Evolutionary conservation across 2,113 vertebrate genomes (phyloP).

Genomic region (Trogon melanurus): DNA sequence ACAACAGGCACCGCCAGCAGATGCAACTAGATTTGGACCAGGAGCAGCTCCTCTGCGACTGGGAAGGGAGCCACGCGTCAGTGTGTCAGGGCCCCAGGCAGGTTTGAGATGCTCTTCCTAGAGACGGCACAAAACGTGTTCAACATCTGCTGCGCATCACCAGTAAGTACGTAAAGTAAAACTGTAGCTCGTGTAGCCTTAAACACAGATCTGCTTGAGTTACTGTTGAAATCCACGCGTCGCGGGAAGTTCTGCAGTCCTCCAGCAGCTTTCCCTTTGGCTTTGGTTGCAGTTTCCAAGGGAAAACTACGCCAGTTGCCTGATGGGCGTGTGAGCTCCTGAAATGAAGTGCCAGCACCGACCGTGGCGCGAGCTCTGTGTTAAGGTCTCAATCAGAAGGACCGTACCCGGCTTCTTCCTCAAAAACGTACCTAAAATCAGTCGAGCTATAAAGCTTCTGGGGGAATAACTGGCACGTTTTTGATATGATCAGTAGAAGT

Average conservation of each 20-base stretch:
- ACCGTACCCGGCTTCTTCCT: neutral
- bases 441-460: neutral
- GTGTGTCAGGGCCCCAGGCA: neutral
- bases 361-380: neutral
- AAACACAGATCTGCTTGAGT: rapidly evolving
- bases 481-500: neutral
- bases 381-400: neutral
- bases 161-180: neutral
- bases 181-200: neutral
- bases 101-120: neutral
- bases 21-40: neutral
- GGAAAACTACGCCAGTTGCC: neutral
- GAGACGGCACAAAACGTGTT: neutral
- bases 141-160: neutral
- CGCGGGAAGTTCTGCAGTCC: neutral
- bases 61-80: neutral
- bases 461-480: rapidly evolving
- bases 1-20: rapidly evolving
- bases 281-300: neutral
- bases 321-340: neutral
- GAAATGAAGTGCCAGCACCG: neutral
- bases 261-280: neutral
- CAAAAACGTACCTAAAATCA: neutral
- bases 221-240: neutral
- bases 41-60: neutral